Conservation (phyloP, 1,140 invertebrate genomes). For the Brachionus angularis region DNA sequence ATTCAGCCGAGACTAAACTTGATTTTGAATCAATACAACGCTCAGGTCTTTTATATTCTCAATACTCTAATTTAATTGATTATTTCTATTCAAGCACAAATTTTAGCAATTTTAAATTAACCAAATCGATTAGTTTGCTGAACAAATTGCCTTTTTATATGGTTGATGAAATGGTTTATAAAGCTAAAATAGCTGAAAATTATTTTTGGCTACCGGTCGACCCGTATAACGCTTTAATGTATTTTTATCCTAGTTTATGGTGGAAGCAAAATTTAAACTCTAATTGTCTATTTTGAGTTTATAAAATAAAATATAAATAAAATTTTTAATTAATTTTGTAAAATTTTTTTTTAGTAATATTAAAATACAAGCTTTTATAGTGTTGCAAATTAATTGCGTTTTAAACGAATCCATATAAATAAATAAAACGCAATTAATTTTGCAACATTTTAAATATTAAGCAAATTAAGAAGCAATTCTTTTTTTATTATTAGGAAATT, state of each 20-base stretch:
- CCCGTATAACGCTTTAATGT: constrained; percentile 5
- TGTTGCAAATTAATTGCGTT: too few species aligned
- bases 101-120: background rate
- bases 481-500: too few species aligned
- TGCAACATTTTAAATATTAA: too few species aligned
- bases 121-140: background rate
- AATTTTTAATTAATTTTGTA: too few species aligned
- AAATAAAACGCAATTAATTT: too few species aligned
- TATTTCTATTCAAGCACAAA: constrained; percentile 1
- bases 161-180: constrained; percentile 21
- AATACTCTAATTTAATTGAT: background rate
- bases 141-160: constrained; percentile 8
- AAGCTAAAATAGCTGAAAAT: background rate
- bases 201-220: background rate
- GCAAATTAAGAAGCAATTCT: too few species aligned
- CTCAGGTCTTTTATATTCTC: constrained; percentile 1
- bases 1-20: background rate
- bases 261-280: too few species aligned
- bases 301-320: too few species aligned
- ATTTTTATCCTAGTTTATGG: constrained; percentile 30
- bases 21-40: constrained; percentile 14
- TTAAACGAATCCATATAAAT: too few species aligned
- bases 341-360: too few species aligned
- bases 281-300: too few species aligned
- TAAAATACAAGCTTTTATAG: too few species aligned